Conservation (phyloP, 2,797 vertebrate genomes). For the Eurystomus glaucurus region DNA sequence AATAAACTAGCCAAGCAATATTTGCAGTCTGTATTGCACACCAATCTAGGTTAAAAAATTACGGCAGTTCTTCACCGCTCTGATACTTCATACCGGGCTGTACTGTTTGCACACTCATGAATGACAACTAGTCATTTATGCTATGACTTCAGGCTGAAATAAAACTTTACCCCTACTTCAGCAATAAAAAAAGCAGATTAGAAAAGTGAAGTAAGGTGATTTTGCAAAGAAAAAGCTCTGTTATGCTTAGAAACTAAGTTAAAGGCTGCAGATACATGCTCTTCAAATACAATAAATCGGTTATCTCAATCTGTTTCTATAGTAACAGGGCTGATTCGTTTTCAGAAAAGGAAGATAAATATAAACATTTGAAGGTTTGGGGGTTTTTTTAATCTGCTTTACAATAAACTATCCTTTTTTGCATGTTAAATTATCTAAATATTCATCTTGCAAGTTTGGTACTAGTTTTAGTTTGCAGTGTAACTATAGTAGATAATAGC, state of each 20-base stretch:
- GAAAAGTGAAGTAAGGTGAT: background rate
- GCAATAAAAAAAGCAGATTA: background rate
- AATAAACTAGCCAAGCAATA: background rate
- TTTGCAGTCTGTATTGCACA: background rate
- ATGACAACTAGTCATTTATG: background rate
- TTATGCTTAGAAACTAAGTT: background rate
- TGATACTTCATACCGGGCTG: background rate
- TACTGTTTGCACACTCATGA: background rate
- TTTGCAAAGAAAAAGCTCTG: background rate
- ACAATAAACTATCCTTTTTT: conserved; percentile 31
- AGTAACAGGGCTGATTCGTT: conserved; percentile 24
- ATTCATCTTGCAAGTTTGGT: background rate
- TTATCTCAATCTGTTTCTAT: conserved; percentile 47
- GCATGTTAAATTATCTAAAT: conserved; percentile 1
- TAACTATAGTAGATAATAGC: background rate
- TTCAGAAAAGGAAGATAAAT: conserved; percentile 48
- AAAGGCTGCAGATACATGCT: background rate
- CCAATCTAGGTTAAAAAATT: background rate
- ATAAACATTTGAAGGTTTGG: conserved; percentile 32
- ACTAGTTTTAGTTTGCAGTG: conserved; percentile 4
- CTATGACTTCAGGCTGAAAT: background rate
- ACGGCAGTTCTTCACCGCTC: background rate
- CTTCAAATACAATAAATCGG: conserved; percentile 12
- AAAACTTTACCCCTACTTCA: background rate
- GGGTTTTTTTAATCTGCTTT: background rate